Percentiles rank a stretch among this genome's conserved stretches.
These are phyloP conservation scores for Ostrea edulis DNA, from an alignment of 1,140 invertebrate species.

Conservation along the genomic window DNA sequence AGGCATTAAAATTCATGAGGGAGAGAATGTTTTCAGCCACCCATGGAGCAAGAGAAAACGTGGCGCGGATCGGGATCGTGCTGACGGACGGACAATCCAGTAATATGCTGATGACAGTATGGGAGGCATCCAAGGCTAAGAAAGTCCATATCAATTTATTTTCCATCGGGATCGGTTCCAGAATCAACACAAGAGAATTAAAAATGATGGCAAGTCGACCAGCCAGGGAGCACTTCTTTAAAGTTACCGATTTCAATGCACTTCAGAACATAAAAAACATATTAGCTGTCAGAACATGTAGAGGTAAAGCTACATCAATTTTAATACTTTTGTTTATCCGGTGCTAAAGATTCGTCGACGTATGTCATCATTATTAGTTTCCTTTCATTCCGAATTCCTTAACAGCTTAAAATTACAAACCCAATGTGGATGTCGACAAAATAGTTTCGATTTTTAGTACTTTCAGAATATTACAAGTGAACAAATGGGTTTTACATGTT, in stretches of 20 bases:
- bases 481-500: too few species aligned
- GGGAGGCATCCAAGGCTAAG: constrained; percentile 61
- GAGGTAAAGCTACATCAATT: constrained; percentile 52
- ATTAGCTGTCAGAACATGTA: constrained; percentile 64
- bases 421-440: neutral
- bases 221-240: constrained; percentile 54
- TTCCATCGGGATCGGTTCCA: constrained; percentile 64
- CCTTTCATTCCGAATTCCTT: neutral
- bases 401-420: neutral
- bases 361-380: neutral
- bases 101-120: constrained; percentile 60
- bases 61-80: constrained; percentile 65
- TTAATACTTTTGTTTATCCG: neutral
- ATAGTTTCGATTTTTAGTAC: neutral
- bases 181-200: constrained; percentile 61
- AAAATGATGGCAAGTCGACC: constrained; percentile 62
- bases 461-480: neutral
- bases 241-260: constrained; percentile 60
- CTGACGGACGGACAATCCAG: constrained; percentile 71
- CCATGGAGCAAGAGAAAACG: constrained; percentile 58
- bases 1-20: constrained; percentile 56
- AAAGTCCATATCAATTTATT: constrained; percentile 61
- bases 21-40: constrained; percentile 56
- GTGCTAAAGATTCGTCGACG: neutral
- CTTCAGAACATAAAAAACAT: constrained; percentile 61